Conservation (phyloP, 2,888 invertebrate genomes). For the Andrena praecox region DNA sequence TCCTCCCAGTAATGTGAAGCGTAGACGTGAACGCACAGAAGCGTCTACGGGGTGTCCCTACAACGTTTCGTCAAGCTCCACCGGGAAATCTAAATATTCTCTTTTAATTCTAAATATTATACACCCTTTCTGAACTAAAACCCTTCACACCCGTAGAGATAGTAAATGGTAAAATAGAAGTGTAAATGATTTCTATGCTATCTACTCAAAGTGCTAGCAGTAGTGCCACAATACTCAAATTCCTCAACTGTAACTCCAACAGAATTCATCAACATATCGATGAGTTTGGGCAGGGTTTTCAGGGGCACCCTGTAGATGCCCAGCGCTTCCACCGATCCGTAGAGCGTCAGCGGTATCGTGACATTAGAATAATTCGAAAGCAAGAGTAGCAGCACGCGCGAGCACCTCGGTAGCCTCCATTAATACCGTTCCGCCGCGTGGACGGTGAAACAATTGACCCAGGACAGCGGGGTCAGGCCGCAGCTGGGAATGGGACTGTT, state of each 20-base stretch:
- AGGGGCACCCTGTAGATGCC: conserved; percentile 16
- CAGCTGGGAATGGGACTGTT: conserved; percentile 43
- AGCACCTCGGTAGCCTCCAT: conserved; percentile 71
- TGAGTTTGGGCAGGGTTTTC: not conserved
- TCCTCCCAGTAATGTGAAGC: conserved; percentile 26
- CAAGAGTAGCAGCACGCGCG: conserved; percentile 59
- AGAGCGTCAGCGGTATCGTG: conserved; percentile 54
- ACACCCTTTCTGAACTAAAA: too few relatives aligned
- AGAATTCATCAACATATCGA: not conserved
- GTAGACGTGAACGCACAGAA: conserved; percentile 33
- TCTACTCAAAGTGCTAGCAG: too few relatives aligned
- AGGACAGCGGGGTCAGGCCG: conserved; percentile 14
- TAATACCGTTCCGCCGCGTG: conserved; percentile 63
- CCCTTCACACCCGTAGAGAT: too few relatives aligned
- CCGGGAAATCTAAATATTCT: not conserved
- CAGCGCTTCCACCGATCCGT: conserved; percentile 15
- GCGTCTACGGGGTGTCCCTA: conserved; percentile 26
- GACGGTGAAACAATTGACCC: conserved; percentile 62
- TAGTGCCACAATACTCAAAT: too few relatives aligned
- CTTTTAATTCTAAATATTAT: too few relatives aligned
- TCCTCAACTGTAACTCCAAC: too few relatives aligned
- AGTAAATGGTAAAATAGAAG: too few relatives aligned
- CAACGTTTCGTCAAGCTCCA: not conserved
- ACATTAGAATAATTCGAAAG: conserved; percentile 74
- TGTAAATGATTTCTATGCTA: too few relatives aligned